Percentiles rank a stretch among this genome's conserved stretches.
Evolutionary conservation across 1,140 invertebrate species (phyloP).

Genomic region (Gonatopus flavifemur): DNA sequence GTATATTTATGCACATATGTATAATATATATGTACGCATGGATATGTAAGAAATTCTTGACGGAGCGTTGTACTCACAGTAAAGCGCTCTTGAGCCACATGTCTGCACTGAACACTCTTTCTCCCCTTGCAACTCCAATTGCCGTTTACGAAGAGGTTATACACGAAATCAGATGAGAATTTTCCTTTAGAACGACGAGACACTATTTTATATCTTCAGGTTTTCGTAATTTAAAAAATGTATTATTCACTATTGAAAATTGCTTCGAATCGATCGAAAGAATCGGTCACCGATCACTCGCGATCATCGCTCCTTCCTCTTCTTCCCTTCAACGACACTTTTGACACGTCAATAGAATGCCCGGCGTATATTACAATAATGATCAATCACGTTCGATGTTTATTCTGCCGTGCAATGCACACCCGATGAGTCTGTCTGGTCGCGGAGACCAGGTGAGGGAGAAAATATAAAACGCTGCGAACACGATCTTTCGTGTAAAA

Average conservation of each 20-base stretch:
- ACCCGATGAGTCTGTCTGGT: not conserved
- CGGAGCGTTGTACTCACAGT: slow-evolving; percentile 44
- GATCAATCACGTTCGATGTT: slow-evolving; percentile 27
- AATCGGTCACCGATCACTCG: slow-evolving; percentile 44
- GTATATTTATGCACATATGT: no score
- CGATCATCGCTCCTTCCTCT: slow-evolving; percentile 32
- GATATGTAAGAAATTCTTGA: not conserved
- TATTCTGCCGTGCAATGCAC: slow-evolving; percentile 7
- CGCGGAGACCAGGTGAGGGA: not conserved
- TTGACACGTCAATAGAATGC: slow-evolving; percentile 1
- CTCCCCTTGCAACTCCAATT: no score
- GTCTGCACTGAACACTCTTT: slow-evolving; percentile 45
- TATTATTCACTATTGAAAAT: no score
- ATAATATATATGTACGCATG: no score
- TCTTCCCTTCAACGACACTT: slow-evolving; percentile 27
- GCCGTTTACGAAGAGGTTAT: no score
- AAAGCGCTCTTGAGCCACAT: slow-evolving; percentile 49
- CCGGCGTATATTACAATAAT: slow-evolving; percentile 22
- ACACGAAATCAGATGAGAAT: no score
- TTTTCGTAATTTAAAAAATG: no score
- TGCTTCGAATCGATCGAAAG: no score
- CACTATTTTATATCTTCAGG: no score
- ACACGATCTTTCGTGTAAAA: no score
- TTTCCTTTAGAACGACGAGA: no score
- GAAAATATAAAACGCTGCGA: not conserved